Conservation (phyloP, 2,797 vertebrate species). For the Champsocephalus esox region DNA sequence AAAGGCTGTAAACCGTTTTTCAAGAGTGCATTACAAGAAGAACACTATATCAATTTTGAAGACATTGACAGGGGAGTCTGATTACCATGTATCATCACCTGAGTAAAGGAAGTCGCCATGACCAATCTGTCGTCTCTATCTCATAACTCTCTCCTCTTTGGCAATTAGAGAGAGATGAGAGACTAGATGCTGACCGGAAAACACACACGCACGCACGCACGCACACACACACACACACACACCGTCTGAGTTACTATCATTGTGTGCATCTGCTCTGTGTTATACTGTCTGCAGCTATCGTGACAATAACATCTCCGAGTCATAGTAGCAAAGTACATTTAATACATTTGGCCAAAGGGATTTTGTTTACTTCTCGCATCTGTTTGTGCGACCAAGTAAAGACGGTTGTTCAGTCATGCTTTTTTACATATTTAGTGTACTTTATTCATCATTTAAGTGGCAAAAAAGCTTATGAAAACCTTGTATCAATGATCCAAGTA, state of each 20-base stretch:
- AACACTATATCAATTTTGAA: constrained; percentile 27
- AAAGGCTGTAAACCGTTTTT: constrained; percentile 40
- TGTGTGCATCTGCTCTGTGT: constrained; percentile 27
- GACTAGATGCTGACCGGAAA: background rate
- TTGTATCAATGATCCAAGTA: constrained; percentile 18
- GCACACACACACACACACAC: too few species aligned
- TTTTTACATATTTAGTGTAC: background rate
- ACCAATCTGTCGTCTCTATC: constrained; percentile 54
- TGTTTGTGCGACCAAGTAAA: too few species aligned
- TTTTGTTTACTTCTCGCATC: background rate
- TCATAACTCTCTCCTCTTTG: constrained; percentile 33
- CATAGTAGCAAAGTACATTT: constrained; percentile 2
- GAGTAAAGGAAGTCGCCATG: constrained; percentile 40
- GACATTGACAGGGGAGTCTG: constrained; percentile 14
- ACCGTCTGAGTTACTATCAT: constrained; percentile 14
- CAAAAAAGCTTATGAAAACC: constrained; percentile 11
- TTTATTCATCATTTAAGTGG: background rate
- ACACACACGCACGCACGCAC: background rate
- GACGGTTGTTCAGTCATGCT: too few species aligned
- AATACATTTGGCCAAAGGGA: constrained; percentile 1
- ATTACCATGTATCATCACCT: constrained; percentile 41
- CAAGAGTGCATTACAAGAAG: constrained; percentile 48
- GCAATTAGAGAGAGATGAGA: constrained; percentile 10
- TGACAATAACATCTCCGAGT: constrained; percentile 14
- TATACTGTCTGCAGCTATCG: constrained; percentile 12